These are phyloP conservation scores for Acanthaster planci DNA, from an alignment of 35 echinoderm and acorn worm species.

Conservation along the genomic window DNA sequence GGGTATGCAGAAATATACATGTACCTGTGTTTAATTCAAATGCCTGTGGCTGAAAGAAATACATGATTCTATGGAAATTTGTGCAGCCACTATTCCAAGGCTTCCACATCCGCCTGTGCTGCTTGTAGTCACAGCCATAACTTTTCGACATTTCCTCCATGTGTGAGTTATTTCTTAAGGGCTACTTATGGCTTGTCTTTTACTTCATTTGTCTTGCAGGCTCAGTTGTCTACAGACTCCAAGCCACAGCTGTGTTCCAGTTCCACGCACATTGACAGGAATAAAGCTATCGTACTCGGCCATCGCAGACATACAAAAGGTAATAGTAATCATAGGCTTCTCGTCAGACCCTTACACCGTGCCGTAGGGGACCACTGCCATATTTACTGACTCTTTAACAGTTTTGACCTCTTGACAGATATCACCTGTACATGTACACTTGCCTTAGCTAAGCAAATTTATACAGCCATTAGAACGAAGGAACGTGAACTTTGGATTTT, in stretches of 20 bases:
- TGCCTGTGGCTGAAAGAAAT: neutral
- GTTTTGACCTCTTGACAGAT: too few relatives aligned
- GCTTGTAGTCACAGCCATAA: neutral
- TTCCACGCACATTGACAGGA: neutral
- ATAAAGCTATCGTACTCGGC: conserved; percentile 21
- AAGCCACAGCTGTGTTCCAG: conserved; percentile 12
- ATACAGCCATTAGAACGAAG: too few relatives aligned
- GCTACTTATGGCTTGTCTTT: neutral
- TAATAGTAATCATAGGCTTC: neutral
- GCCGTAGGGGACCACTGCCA: too few relatives aligned
- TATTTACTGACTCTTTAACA: too few relatives aligned
- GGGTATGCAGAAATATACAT: too few relatives aligned
- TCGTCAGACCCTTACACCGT: too few relatives aligned
- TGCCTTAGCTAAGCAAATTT: too few relatives aligned
- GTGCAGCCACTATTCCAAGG: neutral
- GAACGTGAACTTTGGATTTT: neutral
- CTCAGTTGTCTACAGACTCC: neutral
- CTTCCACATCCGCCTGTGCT: neutral
- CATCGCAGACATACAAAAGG: neutral
- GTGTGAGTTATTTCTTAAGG: neutral
- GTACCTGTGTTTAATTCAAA: neutral
- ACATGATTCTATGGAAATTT: neutral
- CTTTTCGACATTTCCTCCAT: neutral
- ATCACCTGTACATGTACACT: too few relatives aligned
- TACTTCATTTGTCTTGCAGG: neutral